Evolutionary conservation across 2,888 invertebrate genomes (phyloP).

Genomic region (Agriopis marginaria): DNA sequence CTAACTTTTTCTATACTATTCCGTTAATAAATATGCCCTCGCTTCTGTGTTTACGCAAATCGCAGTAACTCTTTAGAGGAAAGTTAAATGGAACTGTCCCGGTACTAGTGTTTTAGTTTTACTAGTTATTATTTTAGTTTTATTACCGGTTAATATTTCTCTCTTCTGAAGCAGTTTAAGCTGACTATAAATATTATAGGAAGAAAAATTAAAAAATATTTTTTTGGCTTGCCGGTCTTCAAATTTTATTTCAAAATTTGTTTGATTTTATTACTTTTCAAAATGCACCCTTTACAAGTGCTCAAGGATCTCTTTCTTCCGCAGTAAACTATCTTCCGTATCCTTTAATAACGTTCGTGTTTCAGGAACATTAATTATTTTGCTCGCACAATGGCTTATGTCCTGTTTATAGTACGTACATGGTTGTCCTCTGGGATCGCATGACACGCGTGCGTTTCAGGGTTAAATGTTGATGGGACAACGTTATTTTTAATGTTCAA

Average conservation of each 20-base stretch:
- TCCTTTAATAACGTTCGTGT: conserved; percentile 64
- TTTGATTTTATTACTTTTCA: no score
- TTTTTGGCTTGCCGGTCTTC: no score
- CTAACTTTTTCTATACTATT: conserved; percentile 21
- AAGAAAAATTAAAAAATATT: no score
- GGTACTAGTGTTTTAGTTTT: neutral
- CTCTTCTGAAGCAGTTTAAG: neutral
- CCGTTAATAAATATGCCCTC: conserved; percentile 31
- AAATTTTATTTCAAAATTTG: no score
- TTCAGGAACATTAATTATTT: conserved; percentile 69
- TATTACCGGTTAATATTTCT: neutral
- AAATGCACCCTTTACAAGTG: neutral
- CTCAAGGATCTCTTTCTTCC: conserved; percentile 35
- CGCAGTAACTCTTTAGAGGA: conserved; percentile 24
- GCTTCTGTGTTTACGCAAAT: conserved; percentile 18
- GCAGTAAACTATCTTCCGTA: conserved; percentile 31
- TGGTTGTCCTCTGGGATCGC: conserved; percentile 46
- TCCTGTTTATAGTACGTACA: conserved; percentile 8
- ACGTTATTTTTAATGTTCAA: conserved; percentile 20
- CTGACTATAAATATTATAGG: no score
- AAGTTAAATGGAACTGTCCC: conserved; percentile 36
- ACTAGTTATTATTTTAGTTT: conserved; percentile 35
- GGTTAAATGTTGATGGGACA: conserved; percentile 49
- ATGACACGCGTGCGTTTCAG: conserved; percentile 46
- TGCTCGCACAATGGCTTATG: conserved; percentile 50